Conservation (phyloP, 2,113 vertebrate genomes). For the Australoheros scitulus region DNA sequence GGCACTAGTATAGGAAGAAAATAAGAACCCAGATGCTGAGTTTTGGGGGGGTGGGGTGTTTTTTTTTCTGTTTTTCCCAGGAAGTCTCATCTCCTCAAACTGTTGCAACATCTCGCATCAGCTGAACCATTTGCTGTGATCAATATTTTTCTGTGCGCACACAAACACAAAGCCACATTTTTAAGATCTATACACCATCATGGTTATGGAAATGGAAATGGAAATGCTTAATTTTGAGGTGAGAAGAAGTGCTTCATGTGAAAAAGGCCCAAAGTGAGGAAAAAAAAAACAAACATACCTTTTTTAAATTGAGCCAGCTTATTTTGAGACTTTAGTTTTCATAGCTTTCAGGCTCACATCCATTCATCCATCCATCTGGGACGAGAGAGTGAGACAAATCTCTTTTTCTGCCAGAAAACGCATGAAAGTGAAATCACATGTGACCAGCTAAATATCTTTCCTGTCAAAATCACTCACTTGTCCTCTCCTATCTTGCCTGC, state of each 20-base stretch:
- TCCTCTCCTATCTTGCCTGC: not conserved
- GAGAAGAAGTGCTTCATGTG: not conserved
- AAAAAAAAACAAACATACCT: not conserved
- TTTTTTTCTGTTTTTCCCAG: too few species aligned
- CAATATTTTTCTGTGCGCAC: not conserved
- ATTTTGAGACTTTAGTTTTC: not conserved
- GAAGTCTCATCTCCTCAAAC: not conserved
- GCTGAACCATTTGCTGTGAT: not conserved
- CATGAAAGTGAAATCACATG: conserved; percentile 1
- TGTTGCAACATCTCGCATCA: not conserved
- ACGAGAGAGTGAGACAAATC: not conserved
- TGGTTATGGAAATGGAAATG: not conserved
- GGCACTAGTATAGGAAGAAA: not conserved
- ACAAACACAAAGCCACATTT: not conserved
- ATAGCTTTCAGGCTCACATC: too few species aligned
- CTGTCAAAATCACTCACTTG: not conserved
- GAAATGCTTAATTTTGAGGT: not conserved
- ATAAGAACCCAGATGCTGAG: not conserved
- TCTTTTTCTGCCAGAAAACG: not conserved
- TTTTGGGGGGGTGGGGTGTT: too few species aligned
- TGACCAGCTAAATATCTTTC: not conserved
- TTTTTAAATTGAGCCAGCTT: conserved; percentile 1
- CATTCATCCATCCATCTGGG: not conserved
- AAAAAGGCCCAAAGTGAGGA: not conserved
- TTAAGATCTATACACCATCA: not conserved